phyloP scores from a whole-genome alignment of 2,888 invertebrate genomes.

The Pycnomerus fuliginosus region DNA sequence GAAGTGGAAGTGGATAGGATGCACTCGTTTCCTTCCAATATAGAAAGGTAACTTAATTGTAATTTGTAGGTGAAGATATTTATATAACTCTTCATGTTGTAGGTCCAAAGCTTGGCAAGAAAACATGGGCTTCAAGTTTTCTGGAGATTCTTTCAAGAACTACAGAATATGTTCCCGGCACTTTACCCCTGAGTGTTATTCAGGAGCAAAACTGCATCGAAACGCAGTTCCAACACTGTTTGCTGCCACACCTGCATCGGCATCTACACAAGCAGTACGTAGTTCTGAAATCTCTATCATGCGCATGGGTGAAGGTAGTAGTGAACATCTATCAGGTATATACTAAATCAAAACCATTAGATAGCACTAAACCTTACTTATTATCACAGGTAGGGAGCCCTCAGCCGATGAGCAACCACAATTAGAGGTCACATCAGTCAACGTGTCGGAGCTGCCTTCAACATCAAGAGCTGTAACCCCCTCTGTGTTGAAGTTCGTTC shows the following conservation, averaged over 20 bases:
- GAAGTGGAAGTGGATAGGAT: neutral
- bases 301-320: no score
- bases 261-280: neutral
- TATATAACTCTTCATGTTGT: neutral
- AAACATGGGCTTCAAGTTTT: neutral
- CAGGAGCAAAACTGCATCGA: neutral
- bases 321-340: no score
- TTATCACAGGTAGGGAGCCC: no score
- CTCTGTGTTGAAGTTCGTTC: no score
- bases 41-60: neutral
- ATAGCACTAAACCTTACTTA: no score
- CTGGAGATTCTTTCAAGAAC: neutral
- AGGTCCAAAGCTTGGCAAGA: constrained; percentile 1
- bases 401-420: no score
- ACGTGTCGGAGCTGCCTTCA: no score
- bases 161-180: constrained; percentile 1
- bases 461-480: no score
- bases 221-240: neutral
- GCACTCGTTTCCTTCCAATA: neutral
- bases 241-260: neutral
- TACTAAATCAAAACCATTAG: no score
- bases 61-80: neutral
- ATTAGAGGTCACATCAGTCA: no score
- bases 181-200: neutral
- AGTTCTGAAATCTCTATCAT: no score